Conservation (phyloP, 1,140 invertebrate species). For the Phthorimaea operculella region DNA sequence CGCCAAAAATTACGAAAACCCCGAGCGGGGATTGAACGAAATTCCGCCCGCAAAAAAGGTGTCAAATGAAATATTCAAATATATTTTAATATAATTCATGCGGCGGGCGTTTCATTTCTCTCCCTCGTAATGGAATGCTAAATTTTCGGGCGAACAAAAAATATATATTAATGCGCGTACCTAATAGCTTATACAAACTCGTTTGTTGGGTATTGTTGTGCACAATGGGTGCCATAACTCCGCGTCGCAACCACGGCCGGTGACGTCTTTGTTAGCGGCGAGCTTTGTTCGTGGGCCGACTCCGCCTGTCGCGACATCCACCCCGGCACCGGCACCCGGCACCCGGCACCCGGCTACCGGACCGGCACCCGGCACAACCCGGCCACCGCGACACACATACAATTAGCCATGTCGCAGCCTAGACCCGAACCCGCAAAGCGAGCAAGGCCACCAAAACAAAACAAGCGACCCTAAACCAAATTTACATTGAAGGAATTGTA, state of each 20-base stretch:
- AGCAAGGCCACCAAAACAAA: not conserved
- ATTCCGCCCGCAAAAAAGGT: constrained; percentile 63
- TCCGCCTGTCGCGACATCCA: constrained; percentile 51
- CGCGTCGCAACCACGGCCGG: constrained; percentile 60
- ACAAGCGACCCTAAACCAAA: no score
- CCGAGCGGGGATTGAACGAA: constrained; percentile 60
- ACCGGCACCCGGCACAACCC: constrained; percentile 22
- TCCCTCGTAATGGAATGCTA: constrained; percentile 67
- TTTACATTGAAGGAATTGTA: not conserved
- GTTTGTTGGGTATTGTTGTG: constrained; percentile 66
- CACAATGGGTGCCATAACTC: constrained; percentile 66
- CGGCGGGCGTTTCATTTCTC: constrained; percentile 66
- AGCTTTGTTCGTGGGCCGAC: constrained; percentile 53
- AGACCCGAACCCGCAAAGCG: not conserved
- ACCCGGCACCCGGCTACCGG: constrained; percentile 23
- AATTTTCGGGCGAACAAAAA: constrained; percentile 66
- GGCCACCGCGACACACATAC: not conserved
- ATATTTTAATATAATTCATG: constrained; percentile 69
- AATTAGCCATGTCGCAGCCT: not conserved
- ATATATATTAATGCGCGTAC: constrained; percentile 68
- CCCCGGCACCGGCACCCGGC: constrained; percentile 29
- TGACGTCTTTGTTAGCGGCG: constrained; percentile 63
- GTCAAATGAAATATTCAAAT: constrained; percentile 69
- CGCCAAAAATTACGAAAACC: constrained; percentile 61
- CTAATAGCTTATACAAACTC: constrained; percentile 69